Conservation (phyloP, 2,113 vertebrate genomes). For the Chelonoidis abingdonii region DNA sequence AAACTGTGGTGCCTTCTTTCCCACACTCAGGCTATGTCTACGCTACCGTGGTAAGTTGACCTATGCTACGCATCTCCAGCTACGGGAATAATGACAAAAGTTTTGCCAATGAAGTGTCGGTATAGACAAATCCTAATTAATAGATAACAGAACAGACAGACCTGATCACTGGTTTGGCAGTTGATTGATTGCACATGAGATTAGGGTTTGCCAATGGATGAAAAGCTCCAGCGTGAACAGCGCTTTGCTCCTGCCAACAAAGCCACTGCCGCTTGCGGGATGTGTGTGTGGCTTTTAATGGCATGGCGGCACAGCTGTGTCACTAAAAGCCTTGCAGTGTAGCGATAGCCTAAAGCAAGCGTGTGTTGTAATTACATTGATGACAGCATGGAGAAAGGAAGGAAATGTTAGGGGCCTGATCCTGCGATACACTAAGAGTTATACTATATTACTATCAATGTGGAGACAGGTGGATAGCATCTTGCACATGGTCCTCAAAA, state of each 20-base stretch:
- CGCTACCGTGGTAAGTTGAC: too few relatives aligned
- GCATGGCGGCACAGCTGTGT: too few relatives aligned
- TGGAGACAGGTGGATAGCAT: not conserved
- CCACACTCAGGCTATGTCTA: not conserved
- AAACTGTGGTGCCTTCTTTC: not conserved
- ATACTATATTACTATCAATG: rapidly evolving
- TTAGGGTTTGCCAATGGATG: too few relatives aligned
- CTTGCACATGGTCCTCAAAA: rapidly evolving
- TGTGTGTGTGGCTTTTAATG: too few relatives aligned
- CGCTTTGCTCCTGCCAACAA: too few relatives aligned
- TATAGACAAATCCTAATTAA: too few relatives aligned
- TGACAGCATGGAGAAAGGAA: not conserved
- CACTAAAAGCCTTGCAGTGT: too few relatives aligned
- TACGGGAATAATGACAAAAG: too few relatives aligned
- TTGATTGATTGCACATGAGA: rapidly evolving
- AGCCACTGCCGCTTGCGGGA: too few relatives aligned
- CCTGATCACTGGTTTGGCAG: rapidly evolving
- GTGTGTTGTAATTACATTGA: not conserved
- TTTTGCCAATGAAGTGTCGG: too few relatives aligned
- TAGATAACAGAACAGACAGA: not conserved
- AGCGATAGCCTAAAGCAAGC: not conserved
- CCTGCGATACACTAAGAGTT: not conserved
- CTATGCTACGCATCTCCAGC: too few relatives aligned
- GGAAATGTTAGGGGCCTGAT: not conserved
- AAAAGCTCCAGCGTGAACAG: too few relatives aligned